Percentiles rank a stretch among this genome's conserved stretches.
Conservation (phyloP, 2,797 vertebrate species). For the Mormyrops boulengeri region DNA sequence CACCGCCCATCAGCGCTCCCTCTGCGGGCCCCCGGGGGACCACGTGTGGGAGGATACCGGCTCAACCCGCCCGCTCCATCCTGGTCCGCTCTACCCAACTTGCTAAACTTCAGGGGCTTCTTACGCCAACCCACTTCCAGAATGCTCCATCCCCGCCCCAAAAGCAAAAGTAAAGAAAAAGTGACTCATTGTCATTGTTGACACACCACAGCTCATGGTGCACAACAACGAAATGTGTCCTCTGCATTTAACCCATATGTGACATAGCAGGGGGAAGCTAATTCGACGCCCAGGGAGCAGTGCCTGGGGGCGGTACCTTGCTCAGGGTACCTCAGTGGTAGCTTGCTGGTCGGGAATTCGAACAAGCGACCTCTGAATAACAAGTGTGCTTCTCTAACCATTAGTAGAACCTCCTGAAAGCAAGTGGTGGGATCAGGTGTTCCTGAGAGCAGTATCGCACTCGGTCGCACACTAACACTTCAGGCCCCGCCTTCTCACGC, state of each 20-base stretch:
- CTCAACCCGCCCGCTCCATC: background rate
- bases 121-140: background rate
- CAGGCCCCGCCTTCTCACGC: conserved; percentile 37
- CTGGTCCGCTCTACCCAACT: too few relatives aligned
- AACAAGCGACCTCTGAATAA: background rate
- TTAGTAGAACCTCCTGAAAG: background rate
- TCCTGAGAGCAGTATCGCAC: background rate
- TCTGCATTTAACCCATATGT: background rate
- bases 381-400: background rate
- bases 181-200: background rate
- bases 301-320: background rate
- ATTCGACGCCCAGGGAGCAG: background rate
- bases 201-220: background rate
- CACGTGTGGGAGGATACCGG: background rate
- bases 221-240: background rate
- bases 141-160: background rate
- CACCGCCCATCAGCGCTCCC: conserved; percentile 38
- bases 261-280: background rate
- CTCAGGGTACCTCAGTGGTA: background rate
- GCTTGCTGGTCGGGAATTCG: background rate
- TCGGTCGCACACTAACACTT: background rate
- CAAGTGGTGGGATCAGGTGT: background rate
- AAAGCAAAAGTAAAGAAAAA: background rate
- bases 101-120: background rate
- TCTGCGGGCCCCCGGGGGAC: conserved; percentile 46